A percentile compares a stretch with the other conserved stretches of the same genome.
Conservation (phyloP, 2,888 invertebrate genomes). For the Cephus spinipes region DNA sequence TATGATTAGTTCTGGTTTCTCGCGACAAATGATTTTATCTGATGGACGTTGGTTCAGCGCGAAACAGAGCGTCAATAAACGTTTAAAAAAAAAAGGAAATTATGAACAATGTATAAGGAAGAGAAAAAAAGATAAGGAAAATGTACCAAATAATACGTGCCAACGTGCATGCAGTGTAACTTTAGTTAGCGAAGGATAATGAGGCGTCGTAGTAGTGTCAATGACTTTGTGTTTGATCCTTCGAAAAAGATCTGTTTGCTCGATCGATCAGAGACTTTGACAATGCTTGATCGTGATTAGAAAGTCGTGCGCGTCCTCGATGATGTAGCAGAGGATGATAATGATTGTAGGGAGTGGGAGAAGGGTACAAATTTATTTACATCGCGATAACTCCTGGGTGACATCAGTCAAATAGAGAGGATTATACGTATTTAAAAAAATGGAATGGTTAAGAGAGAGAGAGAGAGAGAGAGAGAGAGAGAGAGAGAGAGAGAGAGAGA, state of each 20-base stretch:
- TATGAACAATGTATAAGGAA: background rate
- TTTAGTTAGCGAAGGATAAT: constrained; percentile 8
- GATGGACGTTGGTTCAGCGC: background rate
- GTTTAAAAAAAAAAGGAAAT: background rate
- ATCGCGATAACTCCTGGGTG: constrained; percentile 10
- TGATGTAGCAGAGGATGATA: constrained; percentile 8
- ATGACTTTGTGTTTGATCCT: background rate
- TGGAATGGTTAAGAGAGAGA: background rate
- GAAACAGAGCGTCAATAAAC: background rate
- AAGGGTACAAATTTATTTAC: constrained; percentile 15
- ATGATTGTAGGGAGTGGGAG: background rate
- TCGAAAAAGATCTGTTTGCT: background rate
- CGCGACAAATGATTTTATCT: background rate
- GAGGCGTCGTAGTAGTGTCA: background rate
- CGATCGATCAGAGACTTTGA: background rate
- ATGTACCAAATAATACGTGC: constrained; percentile 37
- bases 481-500: background rate
- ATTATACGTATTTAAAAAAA: background rate
- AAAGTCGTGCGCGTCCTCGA: constrained; percentile 6
- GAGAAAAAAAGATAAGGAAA: constrained; percentile 15
- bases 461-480: background rate
- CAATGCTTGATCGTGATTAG: background rate
- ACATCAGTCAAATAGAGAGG: constrained; percentile 8
- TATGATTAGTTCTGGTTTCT: background rate
- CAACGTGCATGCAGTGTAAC: constrained; percentile 30